Evolutionary conservation across 2,797 vertebrate species (phyloP).

Genomic region (Anabacerthia variegaticeps): DNA sequence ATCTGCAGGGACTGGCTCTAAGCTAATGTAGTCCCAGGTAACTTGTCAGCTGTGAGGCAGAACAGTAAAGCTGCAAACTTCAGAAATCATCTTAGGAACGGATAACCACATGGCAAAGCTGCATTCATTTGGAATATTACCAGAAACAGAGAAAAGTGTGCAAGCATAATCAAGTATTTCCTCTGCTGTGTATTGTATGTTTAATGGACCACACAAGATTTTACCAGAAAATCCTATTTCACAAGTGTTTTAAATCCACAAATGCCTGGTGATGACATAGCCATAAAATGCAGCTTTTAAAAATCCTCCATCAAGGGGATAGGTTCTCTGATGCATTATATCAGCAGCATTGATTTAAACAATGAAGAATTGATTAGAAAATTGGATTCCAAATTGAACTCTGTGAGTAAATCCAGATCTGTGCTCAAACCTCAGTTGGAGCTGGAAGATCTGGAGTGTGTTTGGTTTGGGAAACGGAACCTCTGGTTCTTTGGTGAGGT

Average conservation of each 20-base stretch:
- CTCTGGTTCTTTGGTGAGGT: background rate
- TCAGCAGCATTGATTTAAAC: slow-evolving; percentile 51
- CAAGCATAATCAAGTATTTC: slow-evolving; percentile 36
- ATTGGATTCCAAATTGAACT: slow-evolving; percentile 13
- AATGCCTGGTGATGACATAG: slow-evolving; percentile 40
- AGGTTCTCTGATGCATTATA: slow-evolving; percentile 43
- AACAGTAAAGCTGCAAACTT: background rate
- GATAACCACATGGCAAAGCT: background rate
- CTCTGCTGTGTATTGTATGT: slow-evolving; percentile 20
- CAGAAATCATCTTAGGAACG: background rate
- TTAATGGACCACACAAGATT: slow-evolving; percentile 63
- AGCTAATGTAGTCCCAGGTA: background rate
- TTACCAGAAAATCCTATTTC: slow-evolving; percentile 61
- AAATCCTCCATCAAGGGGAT: slow-evolving; percentile 9
- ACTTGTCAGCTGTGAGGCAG: background rate
- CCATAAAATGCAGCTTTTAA: slow-evolving; percentile 47
- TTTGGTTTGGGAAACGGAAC: background rate
- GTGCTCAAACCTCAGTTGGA: background rate
- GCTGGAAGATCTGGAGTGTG: background rate
- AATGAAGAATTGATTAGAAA: slow-evolving; percentile 56
- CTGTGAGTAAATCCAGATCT: slow-evolving; percentile 21
- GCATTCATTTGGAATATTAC: background rate
- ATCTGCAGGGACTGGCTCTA: background rate
- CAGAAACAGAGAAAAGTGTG: slow-evolving; percentile 33
- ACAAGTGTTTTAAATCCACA: slow-evolving; percentile 52